Evolutionary conservation across 2,888 invertebrate species (phyloP), one percentile per base, ranked within the genome.

Genomic region (Empis stercorea): DNA sequence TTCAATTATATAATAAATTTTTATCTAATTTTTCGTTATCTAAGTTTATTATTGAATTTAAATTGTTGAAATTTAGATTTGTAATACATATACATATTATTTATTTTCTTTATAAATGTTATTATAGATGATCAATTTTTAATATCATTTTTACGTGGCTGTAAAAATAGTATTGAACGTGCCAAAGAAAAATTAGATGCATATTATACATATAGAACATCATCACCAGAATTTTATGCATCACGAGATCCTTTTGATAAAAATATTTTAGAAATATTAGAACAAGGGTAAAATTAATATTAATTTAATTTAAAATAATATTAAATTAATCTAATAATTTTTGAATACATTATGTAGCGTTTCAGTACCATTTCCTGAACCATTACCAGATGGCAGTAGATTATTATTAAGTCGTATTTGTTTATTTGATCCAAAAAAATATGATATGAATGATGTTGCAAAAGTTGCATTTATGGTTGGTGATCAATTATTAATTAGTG

Each of bases 81-180:
- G 3, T 4, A 27, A 27, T 7, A n/a, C n/a, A n/a, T n/a, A n/a
- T n/a, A 27, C 23, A 27, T 27, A 27, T 7, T 7, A 2, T 17
- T 16, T 16, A 14, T 17, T 38, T 17, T 9, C 5, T 2, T n/a
- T n/a, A n/a, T n/a, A n/a, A n/a, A n/a, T n/a, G n/a, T n/a, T n/a
- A 13, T 40, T 58, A 20, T 52, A 62, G 72, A 72, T 61, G 76
- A 78, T 53, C 76, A 78, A 61, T 76, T 76, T 72, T 57, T 80
- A 34, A 53, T 75, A 17, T 62, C 73, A 1, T 79, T 78, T 60
- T 63, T 80, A 13, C 70, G 79, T 14, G 77, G 78, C 13, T 75
- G 75, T 56, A 79, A 79, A 61, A 77, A 71, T 61, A 78, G 76
- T 55, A 61, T 79, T 55, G 76, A 78, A 57, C 63, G 72, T 39